Percentiles rank a stretch among this genome's conserved stretches.
Evolutionary conservation across 30 jellyfish, hydroid and myxozoan genomes (phyloP).

Genomic region (Sanderia malayensis): DNA sequence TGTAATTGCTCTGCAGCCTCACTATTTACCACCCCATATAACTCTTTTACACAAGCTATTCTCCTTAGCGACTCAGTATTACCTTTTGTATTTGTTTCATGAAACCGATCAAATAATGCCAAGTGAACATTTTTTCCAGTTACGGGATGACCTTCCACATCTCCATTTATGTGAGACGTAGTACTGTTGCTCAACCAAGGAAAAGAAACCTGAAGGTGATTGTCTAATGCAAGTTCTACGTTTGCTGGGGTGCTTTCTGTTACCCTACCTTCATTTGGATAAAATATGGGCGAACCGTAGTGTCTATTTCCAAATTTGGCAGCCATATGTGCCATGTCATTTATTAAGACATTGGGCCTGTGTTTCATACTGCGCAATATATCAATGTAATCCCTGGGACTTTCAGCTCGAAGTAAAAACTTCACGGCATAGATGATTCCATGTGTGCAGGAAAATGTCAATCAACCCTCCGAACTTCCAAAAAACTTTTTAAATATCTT

Average conservation of each 20-base stretch:
- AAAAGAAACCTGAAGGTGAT: conserved; percentile 25
- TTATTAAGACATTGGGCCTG: conserved; percentile 11
- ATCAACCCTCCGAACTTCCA: not conserved
- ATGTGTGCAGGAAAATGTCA: conserved; percentile 1
- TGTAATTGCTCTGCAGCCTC: conserved; percentile 60
- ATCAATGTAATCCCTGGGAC: too few relatives aligned
- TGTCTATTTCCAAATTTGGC: too few relatives aligned
- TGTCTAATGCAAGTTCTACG: conserved; percentile 33
- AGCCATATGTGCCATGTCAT: too few relatives aligned
- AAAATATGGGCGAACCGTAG: too few relatives aligned
- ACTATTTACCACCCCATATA: conserved; percentile 43
- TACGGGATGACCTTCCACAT: conserved; percentile 35
- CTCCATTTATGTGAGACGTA: not conserved
- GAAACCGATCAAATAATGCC: conserved; percentile 54
- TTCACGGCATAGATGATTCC: conserved; percentile 25
- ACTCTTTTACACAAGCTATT: conserved; percentile 42
- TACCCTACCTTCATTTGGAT: conserved; percentile 47
- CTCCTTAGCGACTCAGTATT: conserved; percentile 45
- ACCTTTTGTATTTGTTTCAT: conserved; percentile 19
- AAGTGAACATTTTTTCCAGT: conserved; percentile 35
- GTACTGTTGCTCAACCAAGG: not conserved
- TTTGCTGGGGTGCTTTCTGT: conserved; percentile 25
- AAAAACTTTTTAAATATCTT: not conserved
- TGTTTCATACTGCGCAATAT: not conserved
- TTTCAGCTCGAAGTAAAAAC: too few relatives aligned